Evolutionary conservation across 2,113 vertebrate species (phyloP), one percentile per base, ranked within the genome.

Genomic region (Setophaga coronata): DNA sequence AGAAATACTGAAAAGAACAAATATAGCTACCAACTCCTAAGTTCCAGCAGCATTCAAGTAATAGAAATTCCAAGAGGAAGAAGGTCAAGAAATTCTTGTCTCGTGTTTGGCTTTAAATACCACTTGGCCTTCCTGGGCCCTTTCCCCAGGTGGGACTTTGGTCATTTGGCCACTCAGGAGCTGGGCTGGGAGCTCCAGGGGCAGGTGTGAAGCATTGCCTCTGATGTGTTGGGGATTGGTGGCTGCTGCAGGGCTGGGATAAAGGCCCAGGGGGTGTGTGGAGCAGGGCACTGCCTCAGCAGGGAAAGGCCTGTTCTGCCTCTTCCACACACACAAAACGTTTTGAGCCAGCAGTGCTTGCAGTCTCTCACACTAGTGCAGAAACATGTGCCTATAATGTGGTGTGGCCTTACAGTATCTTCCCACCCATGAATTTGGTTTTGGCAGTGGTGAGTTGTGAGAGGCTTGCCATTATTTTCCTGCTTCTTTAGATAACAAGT

Each of bases 221-320:
- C 20, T 1, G 0, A 1, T 43, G 45, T 60, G 26, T 17, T 3
- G 6, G 83, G 43, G 36, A 6, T 12, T 33, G 36, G 31, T 19
- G 34, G 36, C 33, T 33, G 2, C 43, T 77, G 36, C 1, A 1
- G 53, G 36, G 20, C 43, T 51, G 61, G 62, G 53, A 12, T 36
- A 18, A 7, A 21, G 43, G 18, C 14, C 8, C 10, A 15, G 34
- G 31, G 13, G 8, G 11, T 57, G 34, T 4, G 5, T 58, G 62
- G 53, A 14, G 36, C 17, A 51, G 20, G 31, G 25, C 51, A 34
- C 17, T 34, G 42, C 43, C 61, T 74, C 42, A 7, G 15, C 29
- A 57, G 31, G 43, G 43, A 20, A 74, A 29, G 25, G 36, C 26
- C 53, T 51, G 36, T 23, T 21, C 17, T 58, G 17, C 53, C 20